Evolutionary conservation across 37 sponge, comb jelly and placozoan species (phyloP), one percentile per base, ranked within the genome.

Genomic region (Amphimedon queenslandica): DNA sequence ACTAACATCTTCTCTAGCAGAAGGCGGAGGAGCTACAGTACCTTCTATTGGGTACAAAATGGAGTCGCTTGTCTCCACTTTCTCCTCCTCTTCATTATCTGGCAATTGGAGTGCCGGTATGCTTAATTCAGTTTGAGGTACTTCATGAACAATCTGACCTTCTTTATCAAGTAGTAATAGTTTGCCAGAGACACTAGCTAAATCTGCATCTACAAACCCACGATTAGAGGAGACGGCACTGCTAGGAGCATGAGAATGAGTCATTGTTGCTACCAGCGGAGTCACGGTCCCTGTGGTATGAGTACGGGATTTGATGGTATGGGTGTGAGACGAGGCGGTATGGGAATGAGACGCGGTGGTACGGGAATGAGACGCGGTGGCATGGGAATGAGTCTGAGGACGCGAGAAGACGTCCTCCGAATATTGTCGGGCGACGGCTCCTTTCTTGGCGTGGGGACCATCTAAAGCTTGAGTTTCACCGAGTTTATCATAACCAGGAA

Each of bases 211-310:
- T 1, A 71, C 42, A 10, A 70, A 29, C 65, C 70, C 65, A 64
- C 71, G 77, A 37, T 83, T 77, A 37, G 84, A 77, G 3, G 84
- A 83, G 28, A 47, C 13, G n/a, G n/a, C n/a, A n/a, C n/a, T n/a
- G n/a, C n/a, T n/a, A n/a, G n/a, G n/a, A n/a, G n/a, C n/a, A n/a
- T n/a, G n/a, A n/a, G n/a, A n/a, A n/a, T n/a, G n/a, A n/a, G n/a
- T n/a, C n/a, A n/a, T n/a, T n/a, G n/a, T n/a, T n/a, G n/a, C n/a
- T n/a, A n/a, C n/a, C n/a, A n/a, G n/a, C n/a, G n/a, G n/a, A n/a
- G n/a, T n/a, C n/a, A n/a, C n/a, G n/a, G 39, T 11, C 37, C 20
- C 40, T 38, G 18, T 37, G 6, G 16, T 1, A 33, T 16, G 0
- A 13, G 4, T 37, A 29, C 25, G 25, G 10, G 68, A 20, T 25